Evolutionary conservation across 2,888 invertebrate species (phyloP).

Genomic region (Subacronicta megacephala): DNA sequence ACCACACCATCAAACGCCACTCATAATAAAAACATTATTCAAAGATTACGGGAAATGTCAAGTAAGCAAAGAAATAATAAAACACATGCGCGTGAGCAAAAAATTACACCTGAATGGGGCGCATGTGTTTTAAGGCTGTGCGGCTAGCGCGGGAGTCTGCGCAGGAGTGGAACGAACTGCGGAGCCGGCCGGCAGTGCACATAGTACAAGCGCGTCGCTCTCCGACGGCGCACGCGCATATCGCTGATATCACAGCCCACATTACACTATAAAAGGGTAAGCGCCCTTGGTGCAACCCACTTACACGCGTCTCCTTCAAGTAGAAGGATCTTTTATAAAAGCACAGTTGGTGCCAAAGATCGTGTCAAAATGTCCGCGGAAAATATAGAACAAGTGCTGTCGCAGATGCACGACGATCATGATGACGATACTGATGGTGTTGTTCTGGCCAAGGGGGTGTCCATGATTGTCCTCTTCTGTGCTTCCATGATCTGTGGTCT

Average conservation of each 20-base stretch:
- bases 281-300: slow-evolving; percentile 66
- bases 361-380: slow-evolving; percentile 62
- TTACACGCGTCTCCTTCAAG: slow-evolving; percentile 50
- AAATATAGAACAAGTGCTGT: slow-evolving; percentile 56
- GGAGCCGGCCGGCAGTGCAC: slow-evolving; percentile 61
- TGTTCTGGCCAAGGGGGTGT: slow-evolving; percentile 93
- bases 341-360: slow-evolving; percentile 21
- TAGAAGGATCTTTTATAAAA: slow-evolving; percentile 31
- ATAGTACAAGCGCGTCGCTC: slow-evolving; percentile 80
- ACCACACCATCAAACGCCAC: neutral
- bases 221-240: slow-evolving; percentile 80
- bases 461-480: slow-evolving; percentile 93
- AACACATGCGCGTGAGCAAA: slow-evolving; percentile 17
- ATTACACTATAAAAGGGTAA: slow-evolving; percentile 76
- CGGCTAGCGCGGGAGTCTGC: slow-evolving; percentile 67
- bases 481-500: slow-evolving; percentile 94
- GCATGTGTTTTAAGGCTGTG: slow-evolving; percentile 71
- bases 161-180: slow-evolving; percentile 74
- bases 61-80: slow-evolving; percentile 11
- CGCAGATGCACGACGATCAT: slow-evolving; percentile 59
- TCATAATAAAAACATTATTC: slow-evolving; percentile 13
- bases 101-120: slow-evolving; percentile 52
- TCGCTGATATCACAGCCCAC: slow-evolving; percentile 66
- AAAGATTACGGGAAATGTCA: slow-evolving; percentile 14
- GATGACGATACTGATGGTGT: slow-evolving; percentile 77